Percentiles rank a stretch among this genome's conserved stretches.
Conservation (phyloP, 1,140 invertebrate species). For the Zaprionus africanus region DNA sequence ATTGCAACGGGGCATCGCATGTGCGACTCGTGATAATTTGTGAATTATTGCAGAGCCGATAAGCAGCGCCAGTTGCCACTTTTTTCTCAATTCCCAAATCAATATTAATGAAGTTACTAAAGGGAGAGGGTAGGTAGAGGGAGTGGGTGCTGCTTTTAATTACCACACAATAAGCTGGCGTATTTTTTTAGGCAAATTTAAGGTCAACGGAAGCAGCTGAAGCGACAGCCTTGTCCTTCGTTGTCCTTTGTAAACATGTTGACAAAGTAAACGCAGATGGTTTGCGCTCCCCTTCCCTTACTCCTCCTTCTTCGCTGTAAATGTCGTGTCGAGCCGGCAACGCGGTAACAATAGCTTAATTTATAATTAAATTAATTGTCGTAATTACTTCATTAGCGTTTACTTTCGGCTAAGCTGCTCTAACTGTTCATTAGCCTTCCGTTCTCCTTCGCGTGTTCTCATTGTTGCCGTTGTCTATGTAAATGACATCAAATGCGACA, state of each 20-base stretch:
- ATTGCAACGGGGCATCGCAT: constrained; percentile 8
- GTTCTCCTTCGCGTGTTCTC: constrained; percentile 29
- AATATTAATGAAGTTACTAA: constrained; percentile 30
- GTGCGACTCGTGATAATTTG: constrained; percentile 44
- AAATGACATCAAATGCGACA: constrained; percentile 76
- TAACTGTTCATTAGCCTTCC: constrained; percentile 61
- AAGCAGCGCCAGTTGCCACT: constrained; percentile 17
- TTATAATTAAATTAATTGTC: constrained; percentile 84
- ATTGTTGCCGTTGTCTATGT: constrained; percentile 56
- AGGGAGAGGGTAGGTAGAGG: neutral
- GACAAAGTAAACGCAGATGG: constrained; percentile 54
- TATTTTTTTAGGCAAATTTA: constrained; percentile 32
- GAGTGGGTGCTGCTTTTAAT: constrained; percentile 23
- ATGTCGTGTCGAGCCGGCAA: constrained; percentile 47
- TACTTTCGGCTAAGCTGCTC: constrained; percentile 22
- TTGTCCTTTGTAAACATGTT: constrained; percentile 76
- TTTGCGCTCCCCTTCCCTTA: neutral
- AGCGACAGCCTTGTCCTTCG: constrained; percentile 34
- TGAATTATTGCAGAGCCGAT: constrained; percentile 54
- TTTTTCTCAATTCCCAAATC: constrained; percentile 3
- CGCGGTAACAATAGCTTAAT: constrained; percentile 75
- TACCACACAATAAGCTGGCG: constrained; percentile 27
- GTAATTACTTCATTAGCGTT: constrained; percentile 82
- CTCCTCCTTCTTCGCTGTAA: constrained; percentile 44
- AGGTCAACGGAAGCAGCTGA: neutral